Evolutionary conservation across 2,797 vertebrate species (phyloP), one percentile per base, ranked within the genome.

Genomic region (Orientallactaga sibirica): DNA sequence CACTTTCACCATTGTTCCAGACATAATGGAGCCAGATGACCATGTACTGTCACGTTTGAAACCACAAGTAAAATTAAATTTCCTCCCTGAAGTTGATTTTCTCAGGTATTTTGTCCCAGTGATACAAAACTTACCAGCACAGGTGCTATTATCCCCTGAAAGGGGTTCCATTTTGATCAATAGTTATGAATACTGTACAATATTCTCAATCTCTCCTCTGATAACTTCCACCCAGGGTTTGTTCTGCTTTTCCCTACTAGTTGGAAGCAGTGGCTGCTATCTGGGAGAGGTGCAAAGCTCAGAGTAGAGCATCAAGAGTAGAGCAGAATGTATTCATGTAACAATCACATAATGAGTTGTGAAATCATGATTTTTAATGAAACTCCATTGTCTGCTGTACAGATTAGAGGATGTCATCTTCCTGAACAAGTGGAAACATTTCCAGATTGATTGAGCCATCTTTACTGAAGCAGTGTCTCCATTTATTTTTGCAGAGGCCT

Each of bases 351-450:
- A 97, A 96, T 88, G 64, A 97, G 95, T 91, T 92, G 68, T 78
- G 77, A 96, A 96, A 97, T 94, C 77, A 94, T 94, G 96, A 84
- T 96, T 96, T 96, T 96, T 97, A 97, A 94, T 94, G 92, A 77
- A 97, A 86, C 90, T 67, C 61, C 75, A 92, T 94, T 97, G 95
- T 94, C 96, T 97, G 85, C 78, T 86, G 0, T 71, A 61, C 62
- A 85, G 76, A 10, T 15, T 82, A 94, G 86, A 90, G 15, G 24
- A 37, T 91, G 87, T 85, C 81, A 27, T 92, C 90, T 90, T 94
- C 20, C 9, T n/a, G 96, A 94, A 92, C 80, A 95, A 93, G 94
- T 75, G n/a, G 96, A 97, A 90, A 95, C 68, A 92, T 96, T 97
- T 96, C 95, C 67, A 33, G 86, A 70, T 76, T 97, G 96, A 96